Evolutionary conservation across 2,113 vertebrate species (phyloP), one percentile per base, ranked within the genome.

Genomic region (Albula goreensis): DNA sequence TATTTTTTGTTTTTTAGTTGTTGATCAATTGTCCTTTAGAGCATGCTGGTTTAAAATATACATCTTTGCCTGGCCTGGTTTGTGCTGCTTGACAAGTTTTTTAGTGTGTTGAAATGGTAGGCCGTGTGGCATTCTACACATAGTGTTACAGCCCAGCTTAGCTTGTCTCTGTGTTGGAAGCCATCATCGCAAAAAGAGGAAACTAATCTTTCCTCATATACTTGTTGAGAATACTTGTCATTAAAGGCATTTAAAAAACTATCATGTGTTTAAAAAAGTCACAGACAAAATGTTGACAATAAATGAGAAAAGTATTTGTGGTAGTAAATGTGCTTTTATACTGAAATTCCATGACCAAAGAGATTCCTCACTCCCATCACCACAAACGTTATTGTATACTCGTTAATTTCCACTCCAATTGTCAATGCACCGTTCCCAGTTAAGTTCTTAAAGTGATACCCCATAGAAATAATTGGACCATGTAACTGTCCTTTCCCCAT

Each of bases 21-120:
- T 79, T 78, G 84, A 74, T 85, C 25, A 17, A 31, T 85, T 9
- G 74, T 77, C 17, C 51, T 77, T 48, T 77, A 77, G 63, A 51
- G 49, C 77, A n/a, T 22, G 31, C 70, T 25, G n/a, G 6, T 31
- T 31, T 7, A 74, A 31, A 74, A 31, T 74, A 31, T n/a, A 25
- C n/a, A 31, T 74, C 51, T 82, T 82, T 82, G 31, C 50, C n/a
- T 56, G 51, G 7, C 9, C 49, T 25, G 50, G 15, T 81, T 48
- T 51, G 48, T 81, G 11, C 11, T 13, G 79, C 15, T n/a, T 12
- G 12, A 82, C 3, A 9, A 50, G 49, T 53, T 50, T n/a, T 52
- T 51, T 52, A 8, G n/a, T 82, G 10, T 25, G n/a, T 74, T 31
- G 17, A 74, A 74, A 10, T 31, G 22, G 22, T 74, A n/a, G 1